Evolutionary conservation across 1,140 invertebrate genomes (phyloP), one percentile per base, ranked within the genome.

Genomic region (Drosophila kurseongensis): DNA sequence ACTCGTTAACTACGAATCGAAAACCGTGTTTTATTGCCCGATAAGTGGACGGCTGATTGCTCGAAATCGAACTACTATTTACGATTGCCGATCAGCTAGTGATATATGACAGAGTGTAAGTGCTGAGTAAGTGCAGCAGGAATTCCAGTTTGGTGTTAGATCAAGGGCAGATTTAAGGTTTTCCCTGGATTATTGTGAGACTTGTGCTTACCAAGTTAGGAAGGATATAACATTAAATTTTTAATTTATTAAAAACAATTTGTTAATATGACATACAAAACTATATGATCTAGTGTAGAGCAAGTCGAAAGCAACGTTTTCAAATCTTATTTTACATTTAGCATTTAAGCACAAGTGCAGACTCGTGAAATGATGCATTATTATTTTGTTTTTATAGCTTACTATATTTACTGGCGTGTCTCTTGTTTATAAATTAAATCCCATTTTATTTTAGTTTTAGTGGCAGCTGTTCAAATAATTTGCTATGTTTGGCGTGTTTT

Each of bases 1-100:
- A 36, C 48, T 48, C 13, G 48, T 59, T 50, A 59, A 47, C 66
- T 54, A 29, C 48, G 38, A 73, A 72, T 75, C 59, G 59, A 57
- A 51, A 48, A 52, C 51, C 60, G 10, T 52, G 29, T 75, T 75
- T 75, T 66, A 75, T 59, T 75, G 72, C 8, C 29, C 60, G 73
- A 75, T 75, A 75, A 75, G 71, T 63, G 45, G 60, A 52, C 54
- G 59, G 45, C 54, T 57, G 60, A 75, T 65, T 75, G 69, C 45
- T 47, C 18, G 9, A 54, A 75, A 75, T 75, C 38, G 44, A 61
- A 56, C 23, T 55, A 69, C 66, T 51, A 77, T 77, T 56, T 60
- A 55, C 32, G 62, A 77, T 77, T 27, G 14, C 8, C 61, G 61
- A 59, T 75, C 52, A 63, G 38, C 54, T 8, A 9, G 12, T 66